Base-by-base conservation (phyloP, 30 jellyfish, hydroid and myxozoan species). In the Chrysaora quinquecirrha region DNA sequence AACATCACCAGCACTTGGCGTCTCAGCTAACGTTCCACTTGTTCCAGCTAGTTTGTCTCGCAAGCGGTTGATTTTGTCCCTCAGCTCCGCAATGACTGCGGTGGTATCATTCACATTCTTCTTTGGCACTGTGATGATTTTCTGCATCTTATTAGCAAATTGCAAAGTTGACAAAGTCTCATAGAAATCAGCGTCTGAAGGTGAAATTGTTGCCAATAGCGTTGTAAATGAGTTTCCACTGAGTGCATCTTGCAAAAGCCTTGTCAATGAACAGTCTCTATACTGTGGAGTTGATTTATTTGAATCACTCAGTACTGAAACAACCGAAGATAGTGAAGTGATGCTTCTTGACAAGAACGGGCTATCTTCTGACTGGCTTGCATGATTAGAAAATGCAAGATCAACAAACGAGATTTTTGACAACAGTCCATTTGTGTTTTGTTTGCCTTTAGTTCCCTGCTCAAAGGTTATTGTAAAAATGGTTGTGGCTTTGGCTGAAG, bases 211-310 rank as follows among this genome's bases (percentile, higher is more conserved):
- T 20, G 83, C 81, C 21, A 90, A 67, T 7, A 83, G 64, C 3
- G 93, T 75, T 0, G 96, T 83, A 82, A 82, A 78, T 23, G 93
- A 84, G 52, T 90, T 84, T 32, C 97, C 97, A 46, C 90, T 86
- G 75, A 90, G 84, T 11, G 88, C 90, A 46, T 78, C 97, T 80
- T 90, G 96, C 43, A 73, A 48, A 2, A 74, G 83, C 52, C 72
- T 81, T 52, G 97, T 89, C 89, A 89, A 70, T 16, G 81, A 48
- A 31, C 76, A 63, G n/a, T 89, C 97, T 30, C 95, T 82, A 46
- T 61, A 89, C 75, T 90, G 95, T 48, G 92, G 84, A 18, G 71
- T 47, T 21, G 92, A 23, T 32, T 63, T n/a, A 22, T 71, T 82
- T 11, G 81, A 28, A 64, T 82, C 75, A 38, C 73, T 54, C 2